These are phyloP conservation scores for Phataginus tricuspis DNA, from an alignment of 2,797 vertebrate species.

Conservation along the genomic window DNA sequence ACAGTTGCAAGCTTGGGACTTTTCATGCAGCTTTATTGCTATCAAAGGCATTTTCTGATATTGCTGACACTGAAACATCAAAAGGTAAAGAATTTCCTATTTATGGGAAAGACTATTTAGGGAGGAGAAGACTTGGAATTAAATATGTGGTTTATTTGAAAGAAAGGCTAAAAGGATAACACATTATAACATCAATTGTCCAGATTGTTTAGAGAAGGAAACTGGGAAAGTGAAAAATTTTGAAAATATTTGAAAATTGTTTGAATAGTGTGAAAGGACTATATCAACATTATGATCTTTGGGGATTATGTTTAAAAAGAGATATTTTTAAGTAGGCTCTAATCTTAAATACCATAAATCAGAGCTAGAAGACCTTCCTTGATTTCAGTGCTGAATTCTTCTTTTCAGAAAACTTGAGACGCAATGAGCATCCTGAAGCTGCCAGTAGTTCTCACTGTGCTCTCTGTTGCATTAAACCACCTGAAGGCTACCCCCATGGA, in stretches of 20 bases:
- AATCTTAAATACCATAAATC: constrained; percentile 37
- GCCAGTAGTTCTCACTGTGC: constrained; percentile 85
- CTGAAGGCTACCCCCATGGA: constrained; percentile 87
- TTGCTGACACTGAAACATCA: constrained; percentile 38
- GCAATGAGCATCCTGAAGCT: constrained; percentile 90
- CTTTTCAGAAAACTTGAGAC: constrained; percentile 80
- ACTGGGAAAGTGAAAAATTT: background rate
- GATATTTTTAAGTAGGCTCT: constrained; percentile 4
- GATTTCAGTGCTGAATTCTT: constrained; percentile 58
- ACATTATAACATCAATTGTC: background rate
- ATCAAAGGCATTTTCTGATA: constrained; percentile 50
- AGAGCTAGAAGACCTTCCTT: background rate
- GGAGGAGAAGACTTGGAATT: background rate
- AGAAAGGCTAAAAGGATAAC: background rate
- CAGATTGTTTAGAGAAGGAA: background rate
- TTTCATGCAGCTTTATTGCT: constrained; percentile 53
- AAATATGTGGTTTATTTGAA: constrained; percentile 16
- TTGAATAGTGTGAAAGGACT: background rate
- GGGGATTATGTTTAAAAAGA: background rate
- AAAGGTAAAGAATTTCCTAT: constrained; percentile 82
- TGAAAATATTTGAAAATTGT: constrained; percentile 10
- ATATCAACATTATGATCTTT: background rate
- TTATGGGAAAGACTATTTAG: background rate
- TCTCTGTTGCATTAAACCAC: constrained; percentile 87
- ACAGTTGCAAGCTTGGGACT: constrained; percentile 64